Evolutionary conservation across 2,797 vertebrate species (phyloP).

Genomic region (Allobates femoralis): DNA sequence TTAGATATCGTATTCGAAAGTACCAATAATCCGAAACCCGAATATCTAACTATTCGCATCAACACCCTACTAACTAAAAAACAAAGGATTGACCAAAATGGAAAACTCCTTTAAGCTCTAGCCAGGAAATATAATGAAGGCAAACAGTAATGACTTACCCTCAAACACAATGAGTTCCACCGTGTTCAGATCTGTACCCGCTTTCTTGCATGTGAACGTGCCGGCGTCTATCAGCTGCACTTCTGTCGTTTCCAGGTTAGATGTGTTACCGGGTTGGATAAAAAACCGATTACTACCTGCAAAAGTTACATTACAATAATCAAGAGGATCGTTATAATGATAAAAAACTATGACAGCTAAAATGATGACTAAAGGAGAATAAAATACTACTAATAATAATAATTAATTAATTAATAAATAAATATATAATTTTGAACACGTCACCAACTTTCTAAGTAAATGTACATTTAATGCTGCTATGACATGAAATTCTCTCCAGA

Average conservation of each 20-base stretch:
- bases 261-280: background rate
- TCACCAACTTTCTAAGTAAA: no score
- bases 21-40: no score
- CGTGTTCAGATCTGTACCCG: background rate
- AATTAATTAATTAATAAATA: background rate
- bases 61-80: no score
- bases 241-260: background rate
- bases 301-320: background rate
- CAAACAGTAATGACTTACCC: background rate
- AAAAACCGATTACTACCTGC: background rate
- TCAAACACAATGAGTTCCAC: conserved; percentile 8
- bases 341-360: no score
- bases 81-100: no score
- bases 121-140: background rate
- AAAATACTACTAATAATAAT: no score
- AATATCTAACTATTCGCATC: no score
- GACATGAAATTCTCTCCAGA: no score
- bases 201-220: background rate
- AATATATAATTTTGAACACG: background rate
- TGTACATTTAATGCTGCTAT: no score
- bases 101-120: background rate
- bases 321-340: no score
- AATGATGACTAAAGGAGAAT: no score
- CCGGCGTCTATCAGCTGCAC: background rate
- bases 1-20: no score